phyloP scores from a whole-genome alignment of 1,140 invertebrate species.

The Archegozetes longisetosus region DNA sequence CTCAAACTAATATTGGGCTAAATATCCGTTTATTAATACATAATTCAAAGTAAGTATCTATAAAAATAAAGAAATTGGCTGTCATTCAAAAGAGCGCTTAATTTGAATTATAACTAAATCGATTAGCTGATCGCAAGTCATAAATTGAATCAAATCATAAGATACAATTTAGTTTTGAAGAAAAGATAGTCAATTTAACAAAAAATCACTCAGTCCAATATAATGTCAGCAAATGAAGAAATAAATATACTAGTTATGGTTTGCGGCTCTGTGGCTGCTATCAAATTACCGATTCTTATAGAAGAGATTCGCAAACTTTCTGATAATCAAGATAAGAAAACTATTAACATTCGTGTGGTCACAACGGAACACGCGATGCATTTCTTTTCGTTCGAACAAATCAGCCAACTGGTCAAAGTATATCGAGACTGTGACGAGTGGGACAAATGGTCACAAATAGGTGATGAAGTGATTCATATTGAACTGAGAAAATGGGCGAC shows the following conservation, averaged over 20 bases:
- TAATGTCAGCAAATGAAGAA: conserved; percentile 6
- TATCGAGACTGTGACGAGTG: conserved; percentile 77
- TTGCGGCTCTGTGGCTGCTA: conserved; percentile 79
- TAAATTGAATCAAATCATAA: too few species aligned
- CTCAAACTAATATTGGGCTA: too few species aligned
- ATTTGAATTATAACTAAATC: too few species aligned
- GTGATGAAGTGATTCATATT: conserved; percentile 92
- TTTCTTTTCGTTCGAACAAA: conserved; percentile 43
- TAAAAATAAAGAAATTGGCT: too few species aligned
- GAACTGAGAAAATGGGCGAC: conserved; percentile 93
- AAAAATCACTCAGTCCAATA: too few species aligned
- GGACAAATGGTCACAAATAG: conserved; percentile 68
- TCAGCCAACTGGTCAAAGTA: conserved; percentile 29
- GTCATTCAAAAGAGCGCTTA: too few species aligned
- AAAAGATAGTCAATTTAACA: too few species aligned
- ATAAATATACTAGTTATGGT: conserved; percentile 52
- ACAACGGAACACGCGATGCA: conserved; percentile 68
- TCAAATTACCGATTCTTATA: conserved; percentile 58
- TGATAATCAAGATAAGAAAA: conserved; percentile 10
- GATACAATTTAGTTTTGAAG: too few species aligned
- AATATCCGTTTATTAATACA: too few species aligned
- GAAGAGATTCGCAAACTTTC: conserved; percentile 19
- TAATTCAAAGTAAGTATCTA: too few species aligned
- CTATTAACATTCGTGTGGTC: conserved; percentile 38
- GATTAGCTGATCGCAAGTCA: too few species aligned